Percentiles rank a stretch among this genome's conserved stretches.
Conservation (phyloP, 2,888 invertebrate genomes). For the Drosophila subsilvestris region DNA sequence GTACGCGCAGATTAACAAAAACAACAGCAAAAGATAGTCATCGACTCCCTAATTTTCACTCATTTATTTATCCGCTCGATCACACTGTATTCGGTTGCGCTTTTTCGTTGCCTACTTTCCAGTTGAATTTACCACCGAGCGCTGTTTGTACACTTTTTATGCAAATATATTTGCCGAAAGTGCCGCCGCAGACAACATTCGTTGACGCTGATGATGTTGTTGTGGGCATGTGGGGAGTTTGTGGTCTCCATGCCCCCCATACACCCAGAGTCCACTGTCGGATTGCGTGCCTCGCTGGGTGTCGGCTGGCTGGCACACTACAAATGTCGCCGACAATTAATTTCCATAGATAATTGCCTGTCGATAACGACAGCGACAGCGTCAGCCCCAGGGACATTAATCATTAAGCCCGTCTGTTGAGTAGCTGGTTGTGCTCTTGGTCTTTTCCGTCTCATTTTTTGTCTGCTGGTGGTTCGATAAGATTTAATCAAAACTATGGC, state of each 20-base stretch:
- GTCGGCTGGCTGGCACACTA: conserved; percentile 38
- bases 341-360: conserved; percentile 66
- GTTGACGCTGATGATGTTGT: conserved; percentile 33
- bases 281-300: conserved; percentile 41
- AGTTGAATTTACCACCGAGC: conserved; percentile 39
- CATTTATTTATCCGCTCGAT: neutral
- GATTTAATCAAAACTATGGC: conserved; percentile 46
- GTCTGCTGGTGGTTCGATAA: conserved; percentile 13
- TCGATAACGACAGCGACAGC: conserved; percentile 52
- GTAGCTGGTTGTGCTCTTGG: conserved; percentile 33
- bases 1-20: too few relatives aligned
- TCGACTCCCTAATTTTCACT: neutral
- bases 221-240: neutral
- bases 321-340: conserved; percentile 63
- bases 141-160: conserved; percentile 43
- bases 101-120: conserved; percentile 48
- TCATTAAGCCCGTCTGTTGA: conserved; percentile 47
- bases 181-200: conserved; percentile 43
- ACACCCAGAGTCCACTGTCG: conserved; percentile 1
- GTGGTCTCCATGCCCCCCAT: neutral
- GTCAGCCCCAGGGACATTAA: conserved; percentile 52
- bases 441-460: conserved; percentile 2
- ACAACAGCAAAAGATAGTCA: too few relatives aligned
- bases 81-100: conserved; percentile 37
- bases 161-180: conserved; percentile 43